Conservation (phyloP, 2,113 vertebrate species). For the Sphaerodactylus townsendi region DNA sequence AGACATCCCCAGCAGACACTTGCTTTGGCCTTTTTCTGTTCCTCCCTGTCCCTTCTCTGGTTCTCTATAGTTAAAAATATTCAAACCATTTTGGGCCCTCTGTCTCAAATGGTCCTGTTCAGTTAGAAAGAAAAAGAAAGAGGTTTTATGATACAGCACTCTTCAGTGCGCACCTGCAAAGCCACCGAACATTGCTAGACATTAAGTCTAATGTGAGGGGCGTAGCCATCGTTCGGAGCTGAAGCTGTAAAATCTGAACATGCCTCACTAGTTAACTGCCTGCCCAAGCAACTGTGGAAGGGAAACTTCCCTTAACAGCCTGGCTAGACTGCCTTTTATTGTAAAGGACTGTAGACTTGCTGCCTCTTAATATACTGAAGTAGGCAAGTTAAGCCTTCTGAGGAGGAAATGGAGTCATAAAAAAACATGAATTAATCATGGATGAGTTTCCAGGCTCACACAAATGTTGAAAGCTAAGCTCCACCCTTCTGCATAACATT, state of each 20-base stretch:
- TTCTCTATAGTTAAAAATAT: background rate
- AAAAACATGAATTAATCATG: conserved; percentile 49
- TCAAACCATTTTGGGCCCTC: background rate
- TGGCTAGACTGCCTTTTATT: conserved; percentile 50
- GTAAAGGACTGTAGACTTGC: conserved; percentile 45
- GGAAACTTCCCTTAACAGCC: conserved; percentile 47
- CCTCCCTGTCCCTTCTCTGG: background rate
- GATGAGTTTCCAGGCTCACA: conserved; percentile 32
- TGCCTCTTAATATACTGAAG: conserved; percentile 39
- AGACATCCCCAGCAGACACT: background rate
- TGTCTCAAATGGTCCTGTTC: background rate
- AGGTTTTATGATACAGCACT: background rate
- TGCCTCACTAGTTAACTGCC: conserved; percentile 37
- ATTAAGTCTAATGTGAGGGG: background rate
- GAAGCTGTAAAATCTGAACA: conserved; percentile 21
- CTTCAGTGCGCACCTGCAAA: background rate
- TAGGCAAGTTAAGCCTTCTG: conserved; percentile 32
- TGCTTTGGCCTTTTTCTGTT: background rate
- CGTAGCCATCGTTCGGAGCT: background rate
- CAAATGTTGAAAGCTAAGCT: conserved; percentile 25
- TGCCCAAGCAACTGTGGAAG: conserved; percentile 26
- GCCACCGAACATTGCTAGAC: background rate
- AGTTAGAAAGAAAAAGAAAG: no score
- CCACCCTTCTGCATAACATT: background rate
- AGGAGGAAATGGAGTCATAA: conserved; percentile 17